phyloP scores from a whole-genome alignment of 92 coral and sea anemone species.

The Zoanthus gigantus region DNA sequence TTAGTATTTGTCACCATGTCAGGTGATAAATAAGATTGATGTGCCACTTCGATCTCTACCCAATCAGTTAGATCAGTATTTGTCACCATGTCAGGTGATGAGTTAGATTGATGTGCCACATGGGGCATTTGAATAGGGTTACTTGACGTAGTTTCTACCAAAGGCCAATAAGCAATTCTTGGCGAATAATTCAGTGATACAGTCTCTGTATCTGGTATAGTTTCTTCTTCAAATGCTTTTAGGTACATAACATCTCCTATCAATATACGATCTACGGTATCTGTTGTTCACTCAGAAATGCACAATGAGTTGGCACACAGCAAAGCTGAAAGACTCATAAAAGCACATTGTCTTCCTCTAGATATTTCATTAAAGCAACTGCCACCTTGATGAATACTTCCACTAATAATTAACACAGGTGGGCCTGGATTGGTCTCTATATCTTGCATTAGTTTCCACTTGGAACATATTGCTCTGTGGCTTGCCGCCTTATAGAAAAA shows the following conservation, averaged over 20 bases:
- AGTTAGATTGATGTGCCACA: constrained; percentile 27
- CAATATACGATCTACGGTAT: no score
- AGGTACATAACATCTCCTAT: no score
- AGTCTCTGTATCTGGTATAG: constrained; percentile 10
- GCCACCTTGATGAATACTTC: no score
- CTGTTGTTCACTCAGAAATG: constrained; percentile 10
- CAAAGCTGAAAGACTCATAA: no score
- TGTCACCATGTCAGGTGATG: neutral
- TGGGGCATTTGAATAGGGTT: constrained; percentile 17
- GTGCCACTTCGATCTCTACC: constrained; percentile 22
- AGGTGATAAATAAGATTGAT: neutral
- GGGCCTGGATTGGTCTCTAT: constrained; percentile 38
- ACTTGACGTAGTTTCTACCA: constrained; percentile 23
- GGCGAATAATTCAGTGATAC: constrained; percentile 6
- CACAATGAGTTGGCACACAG: constrained; percentile 21
- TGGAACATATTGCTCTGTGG: constrained; percentile 33
- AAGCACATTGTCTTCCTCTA: no score
- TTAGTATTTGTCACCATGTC: no score
- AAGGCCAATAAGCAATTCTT: constrained; percentile 29
- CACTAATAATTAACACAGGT: neutral
- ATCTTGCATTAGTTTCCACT: constrained; percentile 40
- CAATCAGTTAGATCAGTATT: neutral
- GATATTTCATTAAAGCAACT: no score
- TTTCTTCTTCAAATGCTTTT: neutral
- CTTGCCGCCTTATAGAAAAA: constrained; percentile 10